Conservation (phyloP, 2,113 vertebrate species). For the Cottus gobio region DNA sequence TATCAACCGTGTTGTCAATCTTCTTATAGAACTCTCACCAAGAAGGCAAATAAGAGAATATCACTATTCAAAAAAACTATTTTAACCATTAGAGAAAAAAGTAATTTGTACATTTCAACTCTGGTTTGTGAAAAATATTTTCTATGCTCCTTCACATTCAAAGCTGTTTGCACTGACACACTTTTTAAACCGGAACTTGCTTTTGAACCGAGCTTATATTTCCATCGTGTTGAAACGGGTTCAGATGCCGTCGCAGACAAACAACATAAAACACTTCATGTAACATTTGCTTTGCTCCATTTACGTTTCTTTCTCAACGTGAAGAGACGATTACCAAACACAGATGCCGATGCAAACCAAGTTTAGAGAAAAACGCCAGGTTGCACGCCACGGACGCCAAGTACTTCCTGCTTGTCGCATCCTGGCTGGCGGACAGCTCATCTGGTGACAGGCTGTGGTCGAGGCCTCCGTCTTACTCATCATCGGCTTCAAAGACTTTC, state of each 20-base stretch:
- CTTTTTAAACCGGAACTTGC: too few species aligned
- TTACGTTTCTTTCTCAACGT: neutral
- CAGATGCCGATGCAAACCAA: neutral
- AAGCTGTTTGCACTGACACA: neutral
- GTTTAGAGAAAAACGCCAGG: neutral
- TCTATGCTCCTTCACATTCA: neutral
- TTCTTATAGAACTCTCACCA: neutral
- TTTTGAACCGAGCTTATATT: neutral
- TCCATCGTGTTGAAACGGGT: neutral
- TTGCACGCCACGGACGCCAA: neutral
- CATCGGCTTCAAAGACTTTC: slow-evolving; percentile 40
- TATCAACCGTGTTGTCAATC: neutral
- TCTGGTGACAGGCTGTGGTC: slow-evolving; percentile 66
- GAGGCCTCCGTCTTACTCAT: slow-evolving; percentile 42
- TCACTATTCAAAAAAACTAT: neutral
- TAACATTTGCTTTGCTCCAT: neutral
- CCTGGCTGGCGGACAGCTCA: slow-evolving; percentile 62
- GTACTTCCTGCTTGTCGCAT: slow-evolving; percentile 73
- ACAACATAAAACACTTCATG: neutral
- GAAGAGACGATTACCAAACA: neutral
- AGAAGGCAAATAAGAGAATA: neutral
- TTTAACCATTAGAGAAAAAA: too few species aligned
- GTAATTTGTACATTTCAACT: neutral
- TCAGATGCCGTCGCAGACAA: neutral
- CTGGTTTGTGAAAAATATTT: neutral